Evolutionary conservation across 2,888 invertebrate species (phyloP), one percentile per base, ranked within the genome.

Genomic region (Chalcosyrphus nemorum): DNA sequence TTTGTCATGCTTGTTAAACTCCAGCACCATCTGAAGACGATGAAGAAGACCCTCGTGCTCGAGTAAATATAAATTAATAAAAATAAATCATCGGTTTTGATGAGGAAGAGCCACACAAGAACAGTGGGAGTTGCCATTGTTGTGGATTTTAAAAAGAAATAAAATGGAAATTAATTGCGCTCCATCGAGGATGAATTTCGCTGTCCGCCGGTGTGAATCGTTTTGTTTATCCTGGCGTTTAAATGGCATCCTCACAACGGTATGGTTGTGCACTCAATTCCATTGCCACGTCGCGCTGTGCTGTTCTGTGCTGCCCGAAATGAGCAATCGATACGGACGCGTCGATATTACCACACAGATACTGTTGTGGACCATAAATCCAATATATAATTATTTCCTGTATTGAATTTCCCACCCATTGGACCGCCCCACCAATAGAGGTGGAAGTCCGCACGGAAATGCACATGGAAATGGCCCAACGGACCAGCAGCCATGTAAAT

Each of bases 331-430:
- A 82, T 82, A 68, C 41, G 66, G 47, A 82, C 72, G 81, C 82
- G 72, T 82, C 56, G 82, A 82, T 82, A 82, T 82, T 82, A 82
- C 84, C 84, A 75, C 74, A 80, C 84, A 84, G 80, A 80, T 84
- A 84, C 74, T 80, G 63, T 84, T 84, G 63, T 74, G 45, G 54
- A 24, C 85, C 56, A 85, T 85, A 85, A 85, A 85, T 85, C 17
- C 71, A 81, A 76, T 85, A 85, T 81, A 85, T 85, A 85, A 85
- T 85, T 85, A 85, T 81, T 85, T 85, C 85, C 85, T 85, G 81
- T 85, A 85, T 81, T 81, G 75, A 70, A 75, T 63, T 74, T 74
- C 43, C 84, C 74, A 84, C 84, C 84, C 80, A 84, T 29, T 63
- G 74, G 43, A 80, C 50, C 78, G 84, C 80, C 81, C 32, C 35